Percentiles rank a stretch among this genome's conserved stretches.
Conservation (phyloP, 2,888 invertebrate species). For the Digitonthophagus gazella region DNA sequence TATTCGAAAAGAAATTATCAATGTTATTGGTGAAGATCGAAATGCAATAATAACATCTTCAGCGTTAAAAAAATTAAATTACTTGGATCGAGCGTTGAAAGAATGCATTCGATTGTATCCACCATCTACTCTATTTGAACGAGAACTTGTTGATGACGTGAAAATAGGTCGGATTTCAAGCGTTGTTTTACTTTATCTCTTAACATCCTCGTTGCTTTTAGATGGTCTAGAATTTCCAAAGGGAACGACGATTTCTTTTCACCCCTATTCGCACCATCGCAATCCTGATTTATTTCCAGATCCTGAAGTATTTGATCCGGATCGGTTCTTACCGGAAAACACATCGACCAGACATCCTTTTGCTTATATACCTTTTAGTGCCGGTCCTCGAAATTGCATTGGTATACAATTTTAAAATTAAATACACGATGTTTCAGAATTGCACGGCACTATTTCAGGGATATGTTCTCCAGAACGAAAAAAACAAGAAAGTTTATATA, state of each 20-base stretch:
- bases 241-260: constrained; percentile 46
- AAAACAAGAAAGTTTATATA: no score
- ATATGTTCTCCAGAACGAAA: no score
- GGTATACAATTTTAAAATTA: constrained; percentile 31
- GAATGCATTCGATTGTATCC: constrained; percentile 58
- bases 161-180: constrained; percentile 25
- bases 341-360: constrained; percentile 47
- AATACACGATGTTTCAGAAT: no score
- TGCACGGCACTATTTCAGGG: no score
- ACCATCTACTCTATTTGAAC: constrained; percentile 54
- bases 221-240: constrained; percentile 50
- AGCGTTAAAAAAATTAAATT: constrained; percentile 51
- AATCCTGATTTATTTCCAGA: constrained; percentile 53
- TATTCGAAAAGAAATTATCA: constrained; percentile 31
- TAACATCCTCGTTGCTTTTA: constrained; percentile 27
- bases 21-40: constrained; percentile 36
- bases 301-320: constrained; percentile 51
- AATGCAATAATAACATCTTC: constrained; percentile 37
- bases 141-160: constrained; percentile 51
- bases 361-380: constrained; percentile 51
- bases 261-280: constrained; percentile 52
- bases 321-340: constrained; percentile 50
- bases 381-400: constrained; percentile 52
- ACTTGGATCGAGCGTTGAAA: constrained; percentile 59
- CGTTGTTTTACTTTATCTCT: background rate